Conservation (phyloP, 2,797 vertebrate species). For the Micromesistius poutassou region DNA sequence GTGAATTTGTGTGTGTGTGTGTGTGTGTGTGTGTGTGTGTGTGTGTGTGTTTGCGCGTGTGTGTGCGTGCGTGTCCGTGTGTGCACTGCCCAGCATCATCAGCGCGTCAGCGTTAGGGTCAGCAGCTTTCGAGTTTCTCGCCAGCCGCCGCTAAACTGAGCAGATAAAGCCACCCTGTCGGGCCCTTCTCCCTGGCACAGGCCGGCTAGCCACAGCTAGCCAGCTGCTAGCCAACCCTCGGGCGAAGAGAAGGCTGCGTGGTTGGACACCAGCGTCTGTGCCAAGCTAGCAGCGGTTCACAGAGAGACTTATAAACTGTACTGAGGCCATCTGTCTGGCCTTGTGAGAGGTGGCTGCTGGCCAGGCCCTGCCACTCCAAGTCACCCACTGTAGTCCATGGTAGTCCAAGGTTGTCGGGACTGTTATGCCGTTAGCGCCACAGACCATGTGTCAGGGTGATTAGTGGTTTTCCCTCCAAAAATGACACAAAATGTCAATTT, state of each 20-base stretch:
- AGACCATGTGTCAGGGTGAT: not conserved
- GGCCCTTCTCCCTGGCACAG: not conserved
- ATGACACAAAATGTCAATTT: not conserved
- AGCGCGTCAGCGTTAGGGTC: not conserved
- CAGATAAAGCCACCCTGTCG: slow-evolving; percentile 8
- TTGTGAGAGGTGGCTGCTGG: not conserved
- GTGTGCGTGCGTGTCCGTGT: slow-evolving; percentile 7
- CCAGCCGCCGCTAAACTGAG: slow-evolving; percentile 27
- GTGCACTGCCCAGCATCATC: slow-evolving; percentile 26
- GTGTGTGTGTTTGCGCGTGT: slow-evolving; percentile 2
- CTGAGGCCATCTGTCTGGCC: slow-evolving; percentile 40
- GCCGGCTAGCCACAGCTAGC: not conserved
- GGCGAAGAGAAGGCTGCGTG: slow-evolving; percentile 28
- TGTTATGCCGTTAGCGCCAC: not conserved
- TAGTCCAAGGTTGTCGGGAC: not conserved
- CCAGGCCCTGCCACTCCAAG: not conserved
- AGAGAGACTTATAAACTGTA: not conserved
- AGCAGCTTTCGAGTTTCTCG: not conserved
- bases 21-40: not conserved
- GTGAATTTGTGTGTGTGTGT: slow-evolving; percentile 4
- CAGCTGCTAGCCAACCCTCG: not conserved
- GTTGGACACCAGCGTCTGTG: slow-evolving; percentile 26
- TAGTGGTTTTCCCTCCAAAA: not conserved
- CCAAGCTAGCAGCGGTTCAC: not conserved
- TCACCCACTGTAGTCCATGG: not conserved